Conservation (phyloP, 2,113 vertebrate genomes). For the Silurus asotus region DNA sequence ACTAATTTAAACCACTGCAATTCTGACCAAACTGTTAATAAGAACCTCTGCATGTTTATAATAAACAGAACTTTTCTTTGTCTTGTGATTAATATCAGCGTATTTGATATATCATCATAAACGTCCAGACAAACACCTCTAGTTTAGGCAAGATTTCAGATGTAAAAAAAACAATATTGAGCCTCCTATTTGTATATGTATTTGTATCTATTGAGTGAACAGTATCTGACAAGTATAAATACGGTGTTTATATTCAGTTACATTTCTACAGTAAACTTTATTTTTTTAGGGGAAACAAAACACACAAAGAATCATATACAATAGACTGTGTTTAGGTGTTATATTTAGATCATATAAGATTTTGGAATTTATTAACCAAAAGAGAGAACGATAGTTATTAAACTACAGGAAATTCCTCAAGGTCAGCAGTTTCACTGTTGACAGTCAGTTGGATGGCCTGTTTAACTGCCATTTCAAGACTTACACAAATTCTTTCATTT, state of each 20-base stretch:
- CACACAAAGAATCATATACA: not conserved
- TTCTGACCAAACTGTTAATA: not conserved
- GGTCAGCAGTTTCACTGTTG: not conserved
- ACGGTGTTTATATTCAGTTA: too few species aligned
- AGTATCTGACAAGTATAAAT: too few species aligned
- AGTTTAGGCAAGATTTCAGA: too few species aligned
- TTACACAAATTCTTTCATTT: conserved; percentile 1
- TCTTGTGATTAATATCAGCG: not conserved
- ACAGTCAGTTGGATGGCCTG: not conserved
- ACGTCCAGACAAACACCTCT: too few species aligned
- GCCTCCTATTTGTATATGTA: too few species aligned
- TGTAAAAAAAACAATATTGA: too few species aligned
- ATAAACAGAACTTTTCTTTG: not conserved
- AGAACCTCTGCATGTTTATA: not conserved
- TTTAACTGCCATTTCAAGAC: conserved; percentile 1
- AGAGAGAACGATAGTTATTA: not conserved
- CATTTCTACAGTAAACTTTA: too few species aligned
- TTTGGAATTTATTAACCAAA: not conserved
- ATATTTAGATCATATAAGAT: not conserved
- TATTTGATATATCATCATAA: not conserved
- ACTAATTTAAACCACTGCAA: not conserved
- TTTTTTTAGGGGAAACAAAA: not conserved
- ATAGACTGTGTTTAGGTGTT: too few species aligned
- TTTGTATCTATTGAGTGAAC: too few species aligned
- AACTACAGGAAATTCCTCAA: not conserved